Base-by-base conservation (phyloP, 1,140 invertebrate genomes). In the Varroa destructor region DNA sequence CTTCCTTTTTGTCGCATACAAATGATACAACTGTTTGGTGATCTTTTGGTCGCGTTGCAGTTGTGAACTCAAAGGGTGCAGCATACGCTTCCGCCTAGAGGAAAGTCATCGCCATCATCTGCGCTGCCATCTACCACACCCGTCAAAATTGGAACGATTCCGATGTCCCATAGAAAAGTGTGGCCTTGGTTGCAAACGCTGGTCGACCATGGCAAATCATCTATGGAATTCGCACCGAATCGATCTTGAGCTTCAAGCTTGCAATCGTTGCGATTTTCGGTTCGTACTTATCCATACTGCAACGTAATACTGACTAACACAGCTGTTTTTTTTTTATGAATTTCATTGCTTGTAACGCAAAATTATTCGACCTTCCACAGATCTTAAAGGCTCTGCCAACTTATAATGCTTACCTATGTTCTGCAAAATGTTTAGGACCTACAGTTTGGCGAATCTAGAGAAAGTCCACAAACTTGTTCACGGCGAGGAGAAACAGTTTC, bases 401-500 rank as follows among this genome's bases (percentile, higher is more conserved):
- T 25, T 25, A 25, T 25, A 25, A 25, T 25, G 25, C 25, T 25
- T 25, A 25, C 25, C 25, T 25, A 25, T 25, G 25, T 25, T 25
- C 25, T 25, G 25, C 25, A 25, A 25, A 25, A 25, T 25, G 25
- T 67, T 46, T 46, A 67, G 61, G 37, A 67, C 61, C 12, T 67
- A 67, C 37, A 67, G 61, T 67, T 40, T 67, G 14, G 40, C 61
- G 61, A 67, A 67, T 37, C 37, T 67, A 2, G 61, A 67, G 61
- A 67, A 67, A 37, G 61, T 67, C 36, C 61, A 67, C 61, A 67
- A 67, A 8, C 61, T 67, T 46, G 61, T 67, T 12, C 61, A 67
- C 61, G 40, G 61, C 61, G 61, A 67, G 46, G 61, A 67, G 37
- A 67, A 67, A 37, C 61, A 67, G 61, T 67, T 67, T 37, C 40